Evolutionary conservation across 2,797 vertebrate genomes (phyloP), one percentile per base, ranked within the genome.

Genomic region (Phoeniculus purpureus): DNA sequence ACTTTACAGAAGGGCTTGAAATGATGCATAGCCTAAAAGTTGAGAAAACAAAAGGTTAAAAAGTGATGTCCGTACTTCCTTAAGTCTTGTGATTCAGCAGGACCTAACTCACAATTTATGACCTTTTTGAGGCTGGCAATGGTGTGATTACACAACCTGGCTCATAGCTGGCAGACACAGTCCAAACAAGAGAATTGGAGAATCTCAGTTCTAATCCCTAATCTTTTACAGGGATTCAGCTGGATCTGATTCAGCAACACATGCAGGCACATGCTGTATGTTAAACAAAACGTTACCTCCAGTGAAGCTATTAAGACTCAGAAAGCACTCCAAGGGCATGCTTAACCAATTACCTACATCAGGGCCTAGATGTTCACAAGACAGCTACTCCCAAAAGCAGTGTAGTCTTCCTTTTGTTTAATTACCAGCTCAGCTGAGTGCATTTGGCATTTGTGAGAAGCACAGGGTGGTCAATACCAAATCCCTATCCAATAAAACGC

Each of bases 161-260:
- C 92, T 90, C 88, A 73, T 26, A 83, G 87, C 3, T 92, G 94
- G 89, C 93, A 95, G 93, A 75, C 65, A 34, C 70, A 92, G 76
- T 89, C 88, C 89, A 94, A 94, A 95, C 85, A 90, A 84, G 87
- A 94, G 79, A 92, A 94, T 8, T 40, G 52, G 72, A 89, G 90
- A 77, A 94, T 91, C 83, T 91, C 74, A 20, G 50, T 77, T 92
- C 91, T 91, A 94, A 94, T 94, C 86, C 86, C 89, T 74, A 76
- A 93, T 96, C 91, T 92, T 91, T 92, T 85, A 81, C 87, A 84
- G 87, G 72, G 89, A 84, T 78, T 89, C 90, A 94, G 89, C 75
- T 93, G 93, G 92, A 86, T 75, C 50, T 23, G 79, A 84, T 94
- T 96, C 92, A 93, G 93, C 71, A 75, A 47, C 66, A 77, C 93